These are phyloP conservation scores for Choristoneura rosaceana DNA, from an alignment of 2,888 invertebrate species.

Conservation along the genomic window DNA sequence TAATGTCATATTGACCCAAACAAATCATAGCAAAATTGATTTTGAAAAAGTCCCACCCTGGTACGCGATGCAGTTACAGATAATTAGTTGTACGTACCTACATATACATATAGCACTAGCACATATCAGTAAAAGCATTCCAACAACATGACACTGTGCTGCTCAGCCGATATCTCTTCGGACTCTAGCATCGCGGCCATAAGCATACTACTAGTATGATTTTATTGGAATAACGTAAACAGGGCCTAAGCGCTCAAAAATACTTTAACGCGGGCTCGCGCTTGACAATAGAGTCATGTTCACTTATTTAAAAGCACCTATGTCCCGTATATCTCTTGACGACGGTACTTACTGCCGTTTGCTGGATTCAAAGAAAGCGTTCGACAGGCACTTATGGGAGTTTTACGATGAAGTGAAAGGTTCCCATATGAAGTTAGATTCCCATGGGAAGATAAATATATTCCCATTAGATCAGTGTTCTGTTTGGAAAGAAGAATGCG, in stretches of 20 bases:
- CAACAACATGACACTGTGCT: too few species aligned
- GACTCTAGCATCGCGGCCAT: too few species aligned
- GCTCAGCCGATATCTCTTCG: too few species aligned
- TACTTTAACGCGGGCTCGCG: not conserved
- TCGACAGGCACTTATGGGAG: constrained; percentile 6
- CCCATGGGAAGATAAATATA: not conserved
- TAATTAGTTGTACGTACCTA: too few species aligned
- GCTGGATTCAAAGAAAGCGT: not conserved
- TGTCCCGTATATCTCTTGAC: not conserved
- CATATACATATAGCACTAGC: too few species aligned
- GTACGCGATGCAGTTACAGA: too few species aligned
- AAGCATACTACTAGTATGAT: too few species aligned
- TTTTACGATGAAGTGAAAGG: not conserved
- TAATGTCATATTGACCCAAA: too few species aligned
- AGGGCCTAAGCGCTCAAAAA: not conserved
- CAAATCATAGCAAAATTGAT: too few species aligned
- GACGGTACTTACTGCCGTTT: not conserved
- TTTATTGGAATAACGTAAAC: too few species aligned
- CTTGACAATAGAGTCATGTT: not conserved
- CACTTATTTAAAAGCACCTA: not conserved
- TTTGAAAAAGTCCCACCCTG: too few species aligned
- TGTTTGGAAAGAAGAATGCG: not conserved
- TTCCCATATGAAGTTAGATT: not conserved
- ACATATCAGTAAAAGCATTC: too few species aligned
- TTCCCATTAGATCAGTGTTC: not conserved